Evolutionary conservation across 2,888 invertebrate genomes (phyloP), one percentile per base, ranked within the genome.

Genomic region (Mystacides longicornis): DNA sequence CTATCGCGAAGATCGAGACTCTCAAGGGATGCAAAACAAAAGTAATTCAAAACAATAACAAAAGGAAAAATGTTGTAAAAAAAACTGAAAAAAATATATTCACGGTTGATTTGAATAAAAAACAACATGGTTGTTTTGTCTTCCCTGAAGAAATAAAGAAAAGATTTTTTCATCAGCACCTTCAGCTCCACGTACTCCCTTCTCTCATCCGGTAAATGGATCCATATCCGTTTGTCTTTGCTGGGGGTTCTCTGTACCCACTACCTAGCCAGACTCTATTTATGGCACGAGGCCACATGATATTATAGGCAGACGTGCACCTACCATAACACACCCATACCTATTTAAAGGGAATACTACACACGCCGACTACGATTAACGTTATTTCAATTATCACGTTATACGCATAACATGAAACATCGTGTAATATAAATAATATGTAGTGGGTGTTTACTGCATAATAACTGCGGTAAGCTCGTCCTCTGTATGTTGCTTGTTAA

Each of bases 121-220:
- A 7, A 37, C 16, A 7, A 37, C 16, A 37, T 3, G 3, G 4
- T 37, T 37, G 14, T 37, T 27, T 19, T 47, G 47, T 46, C 47
- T 18, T 21, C 47, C 46, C 47, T 52, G 51, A 51, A 37, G 23
- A 42, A 33, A 45, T 47, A 14, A 23, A 33, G 47, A 43, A 19
- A 22, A 22, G 42, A 43, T 51, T 22, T 49, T 37, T 43, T 37
- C 20, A 22, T 37, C 37, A 20, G 14, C 50, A 49, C 11, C 23
- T 48, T 20, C 48, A 11, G 16, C 16, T 16, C 45, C 45, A 2
- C 16, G 20, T 45, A 9, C 20, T 19, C 20, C 45, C 20, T 45
- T 45, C 20, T 21, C 14, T 23, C 49, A 49, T 31, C 31, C 31
- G 23, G 23, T 49, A 49, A 49, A 49, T 27, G 31, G 31, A 50